Evolutionary conservation across 2,888 invertebrate genomes (phyloP).

Genomic region (Rutpela maculata): DNA sequence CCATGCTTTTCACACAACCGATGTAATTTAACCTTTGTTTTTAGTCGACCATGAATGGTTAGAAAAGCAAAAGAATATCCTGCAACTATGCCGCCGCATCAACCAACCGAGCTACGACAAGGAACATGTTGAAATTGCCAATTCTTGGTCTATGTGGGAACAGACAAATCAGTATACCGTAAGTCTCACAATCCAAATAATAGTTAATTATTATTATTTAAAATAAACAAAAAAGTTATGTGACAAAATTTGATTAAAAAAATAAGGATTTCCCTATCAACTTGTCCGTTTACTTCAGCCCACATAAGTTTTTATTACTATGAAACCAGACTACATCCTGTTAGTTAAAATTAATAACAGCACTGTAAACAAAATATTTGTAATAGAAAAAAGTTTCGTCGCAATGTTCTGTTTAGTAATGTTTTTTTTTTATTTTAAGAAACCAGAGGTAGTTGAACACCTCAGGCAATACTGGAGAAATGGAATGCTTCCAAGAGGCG

Average conservation of each 20-base stretch:
- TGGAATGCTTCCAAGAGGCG: slow-evolving; percentile 77
- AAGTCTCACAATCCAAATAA: slow-evolving; percentile 59
- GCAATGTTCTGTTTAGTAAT: neutral
- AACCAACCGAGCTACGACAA: slow-evolving; percentile 78
- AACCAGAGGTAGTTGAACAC: slow-evolving; percentile 77
- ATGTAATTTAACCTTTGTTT: slow-evolving; percentile 16
- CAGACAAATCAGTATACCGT: slow-evolving; percentile 76
- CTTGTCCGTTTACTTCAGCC: too few relatives aligned
- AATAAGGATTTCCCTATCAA: too few relatives aligned
- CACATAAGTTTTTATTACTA: too few relatives aligned
- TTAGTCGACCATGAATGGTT: slow-evolving; percentile 33
- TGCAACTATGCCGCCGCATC: slow-evolving; percentile 79
- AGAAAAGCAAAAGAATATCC: slow-evolving; percentile 70
- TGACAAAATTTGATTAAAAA: too few relatives aligned
- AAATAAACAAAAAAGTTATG: too few relatives aligned
- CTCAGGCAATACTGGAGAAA: slow-evolving; percentile 77
- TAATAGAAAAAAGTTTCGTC: neutral
- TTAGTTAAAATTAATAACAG: too few relatives aligned
- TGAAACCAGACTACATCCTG: too few relatives aligned
- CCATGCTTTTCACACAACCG: too few relatives aligned
- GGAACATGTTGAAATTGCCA: slow-evolving; percentile 77
- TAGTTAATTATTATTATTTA: too few relatives aligned
- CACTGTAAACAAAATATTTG: too few relatives aligned
- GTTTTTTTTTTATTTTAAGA: slow-evolving; percentile 69
- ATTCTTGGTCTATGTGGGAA: slow-evolving; percentile 77